Base-by-base conservation (phyloP, 2,888 invertebrate genomes). In the Apamea anceps region DNA sequence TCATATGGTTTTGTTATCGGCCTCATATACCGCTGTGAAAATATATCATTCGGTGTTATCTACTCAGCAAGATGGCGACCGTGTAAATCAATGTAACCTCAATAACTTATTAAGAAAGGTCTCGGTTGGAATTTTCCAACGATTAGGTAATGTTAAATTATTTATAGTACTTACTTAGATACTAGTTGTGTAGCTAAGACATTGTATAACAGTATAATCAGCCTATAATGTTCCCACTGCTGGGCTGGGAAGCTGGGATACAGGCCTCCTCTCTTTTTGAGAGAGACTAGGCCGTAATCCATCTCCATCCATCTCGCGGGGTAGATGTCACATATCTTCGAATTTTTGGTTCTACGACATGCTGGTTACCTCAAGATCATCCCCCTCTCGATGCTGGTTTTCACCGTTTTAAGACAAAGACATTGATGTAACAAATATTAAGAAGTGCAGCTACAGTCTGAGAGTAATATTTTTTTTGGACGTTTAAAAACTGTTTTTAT, bases 61-160 rank as follows among this genome's bases (percentile, higher is more conserved):
- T 90, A 77, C 91, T 89, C 81, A 82, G 86, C 93, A 95, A 95
- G 94, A 95, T 95, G 95, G 94, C 95, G 94, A 90, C 91, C 89
- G 92, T 91, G 94, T 95, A 95, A 95, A 96, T 96, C 96, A 96
- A 95, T 95, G 94, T 96, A 96, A 96, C 96, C 96, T 96, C 95
- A 96, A 96, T 96, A 94, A 93, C 91, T 94, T 94, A 94, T 92
- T 95, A 95, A 95, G 95, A 95, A 96, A 95, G 94, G 94, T 95
- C 95, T 95, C 91, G 78, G 90, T 93, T 92, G 96, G 95, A 96
- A 96, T 93, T 95, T 96, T 96, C 96, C 96, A 87, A 88, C 85
- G 91, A 93, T 93, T 93, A 93, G 90, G 87, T 88, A 88, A 88
- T 83, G 66, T 71, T 70, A 67, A 72, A 51, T 68, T 68, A 75